Evolutionary conservation across 1,140 invertebrate species (phyloP).

Genomic region (Homarus americanus): DNA sequence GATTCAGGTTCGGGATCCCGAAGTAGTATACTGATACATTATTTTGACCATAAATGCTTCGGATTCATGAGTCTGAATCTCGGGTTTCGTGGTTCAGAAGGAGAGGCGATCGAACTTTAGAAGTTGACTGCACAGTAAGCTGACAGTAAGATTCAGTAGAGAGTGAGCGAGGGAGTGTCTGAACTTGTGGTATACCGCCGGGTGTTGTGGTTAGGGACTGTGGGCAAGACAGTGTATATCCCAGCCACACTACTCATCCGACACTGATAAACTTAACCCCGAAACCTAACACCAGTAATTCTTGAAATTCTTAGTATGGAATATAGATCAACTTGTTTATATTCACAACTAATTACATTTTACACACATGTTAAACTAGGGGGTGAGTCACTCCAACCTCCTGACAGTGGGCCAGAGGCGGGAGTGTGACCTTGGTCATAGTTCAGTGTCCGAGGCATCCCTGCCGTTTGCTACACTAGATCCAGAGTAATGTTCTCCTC

Average conservation of each 20-base stretch:
- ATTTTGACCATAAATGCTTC: too few relatives aligned
- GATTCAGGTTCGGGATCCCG: too few relatives aligned
- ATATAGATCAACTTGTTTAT: background rate
- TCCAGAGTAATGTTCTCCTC: background rate
- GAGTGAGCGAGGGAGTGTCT: slow-evolving; percentile 7
- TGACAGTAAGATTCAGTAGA: background rate
- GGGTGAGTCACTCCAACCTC: background rate
- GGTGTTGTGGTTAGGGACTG: background rate
- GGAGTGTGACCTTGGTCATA: background rate
- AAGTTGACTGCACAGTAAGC: too few relatives aligned
- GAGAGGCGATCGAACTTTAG: too few relatives aligned
- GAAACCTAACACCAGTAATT: background rate
- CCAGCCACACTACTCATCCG: slow-evolving; percentile 24
- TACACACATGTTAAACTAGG: too few relatives aligned
- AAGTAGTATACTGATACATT: too few relatives aligned
- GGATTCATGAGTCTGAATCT: too few relatives aligned
- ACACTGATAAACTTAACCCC: background rate
- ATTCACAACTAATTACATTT: too few relatives aligned
- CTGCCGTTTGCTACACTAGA: background rate
- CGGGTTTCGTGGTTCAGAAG: too few relatives aligned
- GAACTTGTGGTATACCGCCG: background rate
- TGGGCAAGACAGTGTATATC: slow-evolving; percentile 24
- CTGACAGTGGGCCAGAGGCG: background rate
- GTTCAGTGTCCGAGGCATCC: background rate
- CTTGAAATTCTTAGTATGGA: too few relatives aligned